Conservation (phyloP, 2,113 vertebrate genomes). For the Phoenicopterus ruber region DNA sequence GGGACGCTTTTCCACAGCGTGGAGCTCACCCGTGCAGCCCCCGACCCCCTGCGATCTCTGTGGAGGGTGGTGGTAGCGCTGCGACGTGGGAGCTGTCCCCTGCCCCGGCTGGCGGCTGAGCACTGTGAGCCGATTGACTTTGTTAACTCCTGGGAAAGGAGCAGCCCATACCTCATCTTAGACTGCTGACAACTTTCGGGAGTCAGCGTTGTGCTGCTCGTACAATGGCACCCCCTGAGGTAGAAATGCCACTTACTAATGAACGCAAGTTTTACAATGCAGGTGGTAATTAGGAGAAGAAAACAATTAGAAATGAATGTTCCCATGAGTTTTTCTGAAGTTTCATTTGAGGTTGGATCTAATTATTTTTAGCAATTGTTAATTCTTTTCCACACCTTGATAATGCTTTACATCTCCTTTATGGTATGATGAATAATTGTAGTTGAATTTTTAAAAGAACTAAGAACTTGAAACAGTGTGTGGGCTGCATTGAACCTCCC, state of each 20-base stretch:
- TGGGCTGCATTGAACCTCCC: neutral
- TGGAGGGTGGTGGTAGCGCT: neutral
- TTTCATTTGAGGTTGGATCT: neutral
- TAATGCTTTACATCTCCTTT: neutral
- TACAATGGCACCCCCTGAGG: neutral
- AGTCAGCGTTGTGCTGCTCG: accelerated
- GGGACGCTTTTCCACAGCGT: neutral
- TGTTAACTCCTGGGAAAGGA: neutral
- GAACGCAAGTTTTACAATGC: neutral
- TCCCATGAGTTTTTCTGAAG: neutral
- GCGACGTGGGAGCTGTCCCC: accelerated
- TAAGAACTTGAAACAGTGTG: neutral
- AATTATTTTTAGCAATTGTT: neutral
- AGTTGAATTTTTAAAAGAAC: neutral
- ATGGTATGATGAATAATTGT: neutral
- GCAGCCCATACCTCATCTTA: neutral
- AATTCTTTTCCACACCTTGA: neutral
- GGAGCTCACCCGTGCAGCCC: neutral
- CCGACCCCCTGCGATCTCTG: no score
- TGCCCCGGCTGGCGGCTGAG: accelerated
- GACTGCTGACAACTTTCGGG: neutral
- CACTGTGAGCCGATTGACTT: neutral
- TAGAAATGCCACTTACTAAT: neutral
- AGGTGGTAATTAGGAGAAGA: neutral
- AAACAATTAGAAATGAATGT: neutral